These are phyloP conservation scores for Celastrina argiolus DNA, from an alignment of 2,888 invertebrate genomes.

Conservation along the genomic window DNA sequence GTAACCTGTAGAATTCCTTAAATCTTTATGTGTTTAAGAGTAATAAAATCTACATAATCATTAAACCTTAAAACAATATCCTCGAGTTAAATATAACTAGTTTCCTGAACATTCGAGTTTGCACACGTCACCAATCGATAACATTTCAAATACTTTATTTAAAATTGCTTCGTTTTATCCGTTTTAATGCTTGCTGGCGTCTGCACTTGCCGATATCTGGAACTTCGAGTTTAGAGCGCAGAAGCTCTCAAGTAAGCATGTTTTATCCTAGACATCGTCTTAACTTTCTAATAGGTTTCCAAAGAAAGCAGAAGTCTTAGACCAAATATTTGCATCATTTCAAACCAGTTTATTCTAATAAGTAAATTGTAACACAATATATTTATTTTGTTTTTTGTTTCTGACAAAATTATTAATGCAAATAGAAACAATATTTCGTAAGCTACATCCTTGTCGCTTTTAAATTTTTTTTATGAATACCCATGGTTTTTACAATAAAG, in stretches of 20 bases:
- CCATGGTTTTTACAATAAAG: too few species aligned
- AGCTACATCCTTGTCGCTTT: too few species aligned
- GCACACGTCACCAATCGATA: conserved; percentile 6
- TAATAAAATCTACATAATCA: not conserved
- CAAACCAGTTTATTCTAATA: not conserved
- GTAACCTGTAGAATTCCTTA: not conserved
- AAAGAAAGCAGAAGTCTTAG: conserved; percentile 18
- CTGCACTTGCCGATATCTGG: conserved; percentile 20
- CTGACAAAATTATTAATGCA: too few species aligned
- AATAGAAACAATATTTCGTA: too few species aligned
- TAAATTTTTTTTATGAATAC: too few species aligned
- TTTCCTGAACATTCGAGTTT: not conserved
- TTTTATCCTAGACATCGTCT: conserved; percentile 21
- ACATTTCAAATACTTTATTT: conserved; percentile 16
- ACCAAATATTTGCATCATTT: conserved; percentile 17
- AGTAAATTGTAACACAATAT: not conserved
- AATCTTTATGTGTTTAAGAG: not conserved
- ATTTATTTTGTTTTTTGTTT: too few species aligned
- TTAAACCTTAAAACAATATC: not conserved
- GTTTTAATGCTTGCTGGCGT: conserved; percentile 20
- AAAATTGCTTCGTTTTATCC: conserved; percentile 20
- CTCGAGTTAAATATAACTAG: not conserved
- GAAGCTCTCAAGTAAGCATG: conserved; percentile 19
- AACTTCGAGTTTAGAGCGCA: conserved; percentile 19
- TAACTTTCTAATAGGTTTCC: conserved; percentile 23